phyloP scores from a whole-genome alignment of 2,797 vertebrate species.

The Discoglossus pictus region DNA sequence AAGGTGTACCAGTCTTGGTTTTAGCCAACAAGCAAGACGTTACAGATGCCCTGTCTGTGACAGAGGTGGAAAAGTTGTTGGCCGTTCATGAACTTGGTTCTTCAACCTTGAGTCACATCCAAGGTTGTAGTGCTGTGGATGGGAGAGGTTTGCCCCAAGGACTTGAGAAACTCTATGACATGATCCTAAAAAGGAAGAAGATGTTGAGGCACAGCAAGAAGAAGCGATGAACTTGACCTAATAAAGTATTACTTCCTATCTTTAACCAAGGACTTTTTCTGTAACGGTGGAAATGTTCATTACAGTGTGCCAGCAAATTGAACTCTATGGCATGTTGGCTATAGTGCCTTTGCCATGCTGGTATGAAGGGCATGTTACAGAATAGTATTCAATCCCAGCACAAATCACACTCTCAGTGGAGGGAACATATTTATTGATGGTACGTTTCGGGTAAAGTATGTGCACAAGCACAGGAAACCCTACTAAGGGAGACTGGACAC shows the following conservation, averaged over 20 bases:
- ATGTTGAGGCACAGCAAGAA: slow-evolving; percentile 74
- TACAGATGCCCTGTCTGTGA: slow-evolving; percentile 68
- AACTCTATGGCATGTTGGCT: not conserved
- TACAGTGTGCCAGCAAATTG: slow-evolving; percentile 2
- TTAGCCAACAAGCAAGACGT: slow-evolving; percentile 89
- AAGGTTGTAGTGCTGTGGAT: slow-evolving; percentile 85
- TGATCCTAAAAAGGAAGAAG: slow-evolving; percentile 87
- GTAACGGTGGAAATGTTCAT: no score
- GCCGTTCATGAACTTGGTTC: slow-evolving; percentile 76
- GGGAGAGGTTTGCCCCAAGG: slow-evolving; percentile 81
- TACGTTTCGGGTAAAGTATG: slow-evolving; percentile 11
- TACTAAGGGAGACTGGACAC: not conserved
- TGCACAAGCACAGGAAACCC: not conserved
- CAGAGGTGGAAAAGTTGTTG: slow-evolving; percentile 84
- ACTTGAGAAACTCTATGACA: slow-evolving; percentile 85
- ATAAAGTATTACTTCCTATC: no score
- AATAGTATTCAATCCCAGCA: not conserved
- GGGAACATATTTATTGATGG: slow-evolving; percentile 13
- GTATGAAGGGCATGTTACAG: not conserved
- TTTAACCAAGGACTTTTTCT: no score
- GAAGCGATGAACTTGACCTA: slow-evolving; percentile 70
- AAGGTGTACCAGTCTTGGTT: slow-evolving; percentile 83
- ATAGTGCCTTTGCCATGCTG: not conserved
- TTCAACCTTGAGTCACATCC: slow-evolving; percentile 77
- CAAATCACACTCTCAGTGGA: slow-evolving; percentile 6